Percentiles rank a stretch among this genome's conserved stretches.
Evolutionary conservation across 2,797 vertebrate genomes (phyloP).

Genomic region (Platyrinchus mystaceus): DNA sequence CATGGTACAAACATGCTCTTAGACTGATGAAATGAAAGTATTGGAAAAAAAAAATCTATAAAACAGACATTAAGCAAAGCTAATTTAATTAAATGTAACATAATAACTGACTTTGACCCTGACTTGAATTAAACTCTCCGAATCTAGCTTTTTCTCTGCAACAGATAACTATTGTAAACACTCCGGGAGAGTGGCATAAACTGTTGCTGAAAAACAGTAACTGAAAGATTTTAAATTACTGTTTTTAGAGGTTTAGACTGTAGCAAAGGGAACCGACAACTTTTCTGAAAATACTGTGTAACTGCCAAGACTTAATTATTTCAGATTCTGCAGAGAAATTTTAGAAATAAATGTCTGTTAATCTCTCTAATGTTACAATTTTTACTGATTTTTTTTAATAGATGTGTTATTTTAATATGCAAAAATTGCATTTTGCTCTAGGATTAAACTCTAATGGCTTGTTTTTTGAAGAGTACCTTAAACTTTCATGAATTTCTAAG

Average conservation of each 20-base stretch:
- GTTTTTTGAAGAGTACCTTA: not conserved
- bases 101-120: not conserved
- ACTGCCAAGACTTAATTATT: not conserved
- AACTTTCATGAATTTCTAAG: not conserved
- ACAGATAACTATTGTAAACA: not conserved
- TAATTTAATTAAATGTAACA: not conserved
- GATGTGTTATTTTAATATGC: not conserved
- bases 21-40: not conserved
- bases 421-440: not conserved
- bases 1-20: not conserved
- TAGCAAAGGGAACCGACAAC: not conserved
- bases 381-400: not conserved
- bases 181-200: not conserved
- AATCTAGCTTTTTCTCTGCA: not conserved
- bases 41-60: not conserved
- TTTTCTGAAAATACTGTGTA: not conserved
- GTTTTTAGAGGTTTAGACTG: not conserved
- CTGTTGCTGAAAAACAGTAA: not conserved
- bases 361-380: not conserved
- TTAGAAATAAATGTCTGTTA: not conserved
- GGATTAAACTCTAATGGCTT: not conserved
- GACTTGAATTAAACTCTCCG: not conserved
- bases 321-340: not conserved
- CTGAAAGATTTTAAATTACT: not conserved
- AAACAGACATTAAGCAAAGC: slow-evolving; percentile 10